Percentiles rank a stretch among this genome's conserved stretches.
Conservation (phyloP, 2,113 vertebrate genomes). For the Isurus oxyrinchus region DNA sequence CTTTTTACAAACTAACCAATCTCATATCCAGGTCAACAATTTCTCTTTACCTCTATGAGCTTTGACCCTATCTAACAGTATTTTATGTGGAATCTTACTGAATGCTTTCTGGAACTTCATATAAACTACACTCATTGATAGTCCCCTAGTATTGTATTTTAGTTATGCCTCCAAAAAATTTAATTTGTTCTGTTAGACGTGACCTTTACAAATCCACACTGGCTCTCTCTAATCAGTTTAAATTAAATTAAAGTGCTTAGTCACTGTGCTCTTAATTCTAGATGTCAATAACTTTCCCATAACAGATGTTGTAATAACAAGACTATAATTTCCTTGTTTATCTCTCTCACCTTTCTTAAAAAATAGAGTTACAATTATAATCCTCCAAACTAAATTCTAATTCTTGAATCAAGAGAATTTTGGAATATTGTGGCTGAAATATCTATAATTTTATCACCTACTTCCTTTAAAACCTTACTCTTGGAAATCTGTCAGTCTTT, state of each 20-base stretch:
- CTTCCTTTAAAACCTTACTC: background rate
- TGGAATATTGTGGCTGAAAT: background rate
- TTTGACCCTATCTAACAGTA: background rate
- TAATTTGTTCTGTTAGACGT: background rate
- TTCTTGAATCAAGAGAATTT: background rate
- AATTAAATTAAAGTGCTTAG: background rate
- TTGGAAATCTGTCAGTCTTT: background rate
- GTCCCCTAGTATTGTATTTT: background rate
- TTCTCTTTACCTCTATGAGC: background rate
- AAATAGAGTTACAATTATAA: background rate
- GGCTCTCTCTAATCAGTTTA: background rate
- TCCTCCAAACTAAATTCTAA: background rate
- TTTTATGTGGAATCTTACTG: background rate
- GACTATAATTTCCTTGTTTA: background rate
- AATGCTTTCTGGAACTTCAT: background rate
- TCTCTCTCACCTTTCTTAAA: background rate
- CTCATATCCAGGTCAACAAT: background rate
- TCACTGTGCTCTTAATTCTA: background rate
- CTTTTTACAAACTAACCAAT: background rate
- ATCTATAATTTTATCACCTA: background rate
- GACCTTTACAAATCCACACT: background rate
- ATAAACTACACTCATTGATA: background rate
- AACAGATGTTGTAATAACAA: background rate
- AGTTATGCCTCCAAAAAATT: background rate
- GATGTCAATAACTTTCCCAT: background rate